phyloP scores from a whole-genome alignment of 2,113 vertebrate species.

The Hepsetus odoe region DNA sequence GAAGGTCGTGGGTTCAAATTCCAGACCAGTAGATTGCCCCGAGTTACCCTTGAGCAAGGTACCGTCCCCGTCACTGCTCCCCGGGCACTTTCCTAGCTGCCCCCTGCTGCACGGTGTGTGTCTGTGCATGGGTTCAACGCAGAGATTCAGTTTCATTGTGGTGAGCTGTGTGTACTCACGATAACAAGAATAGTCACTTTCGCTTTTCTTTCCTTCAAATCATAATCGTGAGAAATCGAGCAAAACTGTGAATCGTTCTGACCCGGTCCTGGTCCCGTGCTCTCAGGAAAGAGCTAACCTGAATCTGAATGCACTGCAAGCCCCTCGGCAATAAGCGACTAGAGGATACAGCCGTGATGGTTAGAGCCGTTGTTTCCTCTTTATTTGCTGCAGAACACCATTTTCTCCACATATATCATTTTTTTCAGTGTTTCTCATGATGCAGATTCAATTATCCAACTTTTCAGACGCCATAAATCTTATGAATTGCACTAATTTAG shows the following conservation, averaged over 20 bases:
- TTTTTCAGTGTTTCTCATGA: slow-evolving; percentile 11
- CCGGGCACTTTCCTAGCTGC: no score
- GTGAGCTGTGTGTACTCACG: no score
- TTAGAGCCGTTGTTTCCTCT: slow-evolving; percentile 29
- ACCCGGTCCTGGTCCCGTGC: not conserved
- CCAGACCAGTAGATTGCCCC: no score
- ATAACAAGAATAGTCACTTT: no score
- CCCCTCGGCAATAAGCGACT: not conserved
- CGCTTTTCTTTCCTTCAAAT: no score
- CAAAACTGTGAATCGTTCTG: not conserved
- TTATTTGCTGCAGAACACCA: slow-evolving; percentile 28
- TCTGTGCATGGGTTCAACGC: no score
- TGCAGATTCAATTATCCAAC: slow-evolving; percentile 43
- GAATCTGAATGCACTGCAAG: not conserved
- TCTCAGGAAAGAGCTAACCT: not conserved
- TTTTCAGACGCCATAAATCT: slow-evolving; percentile 50
- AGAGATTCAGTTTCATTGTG: no score
- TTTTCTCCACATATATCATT: slow-evolving; percentile 24
- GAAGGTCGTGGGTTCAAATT: no score
- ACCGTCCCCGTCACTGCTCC: no score
- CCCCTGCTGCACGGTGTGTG: no score
- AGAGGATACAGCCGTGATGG: not conserved
- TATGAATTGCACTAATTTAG: slow-evolving; percentile 54
- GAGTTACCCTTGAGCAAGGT: no score
- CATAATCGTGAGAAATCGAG: not conserved